Conservation (phyloP, 2,113 vertebrate species). For the Sapayoa aenigma region DNA sequence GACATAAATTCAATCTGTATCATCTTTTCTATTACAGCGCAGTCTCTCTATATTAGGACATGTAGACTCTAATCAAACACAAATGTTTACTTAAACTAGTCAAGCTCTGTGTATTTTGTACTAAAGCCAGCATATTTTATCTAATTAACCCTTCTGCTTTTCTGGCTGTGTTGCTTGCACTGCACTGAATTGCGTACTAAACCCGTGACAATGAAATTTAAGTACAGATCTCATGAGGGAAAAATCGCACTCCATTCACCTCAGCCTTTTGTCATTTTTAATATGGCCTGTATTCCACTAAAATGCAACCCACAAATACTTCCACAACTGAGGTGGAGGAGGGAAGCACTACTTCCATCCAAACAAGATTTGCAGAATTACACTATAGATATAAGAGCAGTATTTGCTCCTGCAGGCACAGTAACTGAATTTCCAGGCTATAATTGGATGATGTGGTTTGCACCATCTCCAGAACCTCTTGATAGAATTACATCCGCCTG, state of each 20-base stretch:
- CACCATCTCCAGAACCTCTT: constrained; percentile 38
- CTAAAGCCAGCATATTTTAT: not conserved
- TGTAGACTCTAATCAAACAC: not conserved
- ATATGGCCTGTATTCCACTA: not conserved
- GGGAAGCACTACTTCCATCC: not conserved
- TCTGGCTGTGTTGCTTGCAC: not conserved
- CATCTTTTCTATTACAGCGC: not conserved
- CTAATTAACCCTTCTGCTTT: constrained; percentile 42
- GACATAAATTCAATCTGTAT: not conserved
- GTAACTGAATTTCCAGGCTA: constrained; percentile 41
- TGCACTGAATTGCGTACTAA: not conserved
- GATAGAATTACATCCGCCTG: constrained; percentile 42
- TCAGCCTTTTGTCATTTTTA: not conserved
- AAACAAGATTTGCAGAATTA: not conserved
- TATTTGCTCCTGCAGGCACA: constrained; percentile 13
- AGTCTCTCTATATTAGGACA: not conserved
- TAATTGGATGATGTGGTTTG: constrained; percentile 51
- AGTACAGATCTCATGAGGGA: not conserved
- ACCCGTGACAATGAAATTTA: not conserved
- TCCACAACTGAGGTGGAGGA: not conserved
- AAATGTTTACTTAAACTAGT: constrained; percentile 26
- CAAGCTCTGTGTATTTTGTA: constrained; percentile 13
- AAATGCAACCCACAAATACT: not conserved
- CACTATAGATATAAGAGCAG: not conserved
- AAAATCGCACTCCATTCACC: not conserved